Evolutionary conservation across 1,140 invertebrate species (phyloP).

Genomic region (Acromyrmex echinatior): DNA sequence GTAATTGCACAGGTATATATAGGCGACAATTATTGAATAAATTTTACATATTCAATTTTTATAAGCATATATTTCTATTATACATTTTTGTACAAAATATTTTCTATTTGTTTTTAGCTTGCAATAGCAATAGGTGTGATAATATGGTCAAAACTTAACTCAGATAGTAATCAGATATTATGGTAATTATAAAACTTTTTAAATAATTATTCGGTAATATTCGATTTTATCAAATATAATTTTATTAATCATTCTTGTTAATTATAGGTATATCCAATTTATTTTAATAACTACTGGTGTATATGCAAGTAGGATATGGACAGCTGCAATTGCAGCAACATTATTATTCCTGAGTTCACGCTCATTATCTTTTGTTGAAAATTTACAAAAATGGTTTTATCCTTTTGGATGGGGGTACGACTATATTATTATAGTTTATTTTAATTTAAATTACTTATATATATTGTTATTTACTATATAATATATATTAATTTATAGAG

Average conservation of each 20-base stretch:
- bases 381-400: constrained; percentile 90
- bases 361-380: constrained; percentile 93
- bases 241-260: constrained; percentile 17
- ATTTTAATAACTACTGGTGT: constrained; percentile 91
- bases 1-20: constrained; percentile 92
- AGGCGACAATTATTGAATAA: background rate
- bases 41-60: background rate
- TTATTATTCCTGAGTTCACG: constrained; percentile 94
- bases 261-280: constrained; percentile 90
- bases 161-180: constrained; percentile 70
- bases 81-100: constrained; percentile 1
- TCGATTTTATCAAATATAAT: background rate
- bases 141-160: constrained; percentile 83
- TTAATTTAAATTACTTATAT: constrained; percentile 39
- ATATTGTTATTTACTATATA: constrained; percentile 3
- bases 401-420: constrained; percentile 93
- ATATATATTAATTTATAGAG: constrained; percentile 80
- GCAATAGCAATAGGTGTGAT: constrained; percentile 81
- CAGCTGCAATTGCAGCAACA: constrained; percentile 92
- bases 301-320: constrained; percentile 94
- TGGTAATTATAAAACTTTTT: constrained; percentile 76
- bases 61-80: background rate
- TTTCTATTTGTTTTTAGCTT: constrained; percentile 72
- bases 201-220: background rate
- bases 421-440: constrained; percentile 10